Evolutionary conservation across 1,140 invertebrate genomes (phyloP).

Genomic region (Pectinophora gossypiella): DNA sequence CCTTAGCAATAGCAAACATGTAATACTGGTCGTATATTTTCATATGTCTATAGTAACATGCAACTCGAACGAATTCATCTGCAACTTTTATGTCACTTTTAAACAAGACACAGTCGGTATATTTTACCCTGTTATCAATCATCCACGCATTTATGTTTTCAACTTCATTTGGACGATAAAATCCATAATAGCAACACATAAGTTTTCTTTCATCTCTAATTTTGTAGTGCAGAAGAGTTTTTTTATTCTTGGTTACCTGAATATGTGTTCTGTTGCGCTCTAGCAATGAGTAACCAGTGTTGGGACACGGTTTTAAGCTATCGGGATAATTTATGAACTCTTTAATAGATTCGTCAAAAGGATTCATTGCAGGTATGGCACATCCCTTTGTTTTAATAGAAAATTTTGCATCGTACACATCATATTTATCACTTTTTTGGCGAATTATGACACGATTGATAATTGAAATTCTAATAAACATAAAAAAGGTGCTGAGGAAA

Average conservation of each 20-base stretch:
- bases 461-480: too few relatives aligned
- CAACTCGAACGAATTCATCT: slow-evolving; percentile 79
- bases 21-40: slow-evolving; percentile 79
- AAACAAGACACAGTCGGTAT: slow-evolving; percentile 54
- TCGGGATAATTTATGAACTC: not conserved
- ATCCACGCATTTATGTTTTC: slow-evolving; percentile 33
- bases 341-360: slow-evolving; percentile 75
- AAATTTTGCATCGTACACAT: slow-evolving; percentile 49
- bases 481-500: too few relatives aligned
- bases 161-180: slow-evolving; percentile 73
- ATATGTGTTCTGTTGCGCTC: slow-evolving; percentile 78
- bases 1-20: slow-evolving; percentile 76
- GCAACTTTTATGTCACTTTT: slow-evolving; percentile 44
- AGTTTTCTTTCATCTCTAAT: slow-evolving; percentile 70
- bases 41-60: slow-evolving; percentile 69
- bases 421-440: too few relatives aligned
- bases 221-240: slow-evolving; percentile 19
- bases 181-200: slow-evolving; percentile 78
- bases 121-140: slow-evolving; percentile 52
- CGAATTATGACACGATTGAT: too few relatives aligned
- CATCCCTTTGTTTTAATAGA: slow-evolving; percentile 84
- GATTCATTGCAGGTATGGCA: slow-evolving; percentile 84
- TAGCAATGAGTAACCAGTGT: slow-evolving; percentile 65
- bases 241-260: slow-evolving; percentile 49
- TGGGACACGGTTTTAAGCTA: slow-evolving; percentile 30